phyloP scores from a whole-genome alignment of 2,888 invertebrate species.

The Arctia plantaginis region DNA sequence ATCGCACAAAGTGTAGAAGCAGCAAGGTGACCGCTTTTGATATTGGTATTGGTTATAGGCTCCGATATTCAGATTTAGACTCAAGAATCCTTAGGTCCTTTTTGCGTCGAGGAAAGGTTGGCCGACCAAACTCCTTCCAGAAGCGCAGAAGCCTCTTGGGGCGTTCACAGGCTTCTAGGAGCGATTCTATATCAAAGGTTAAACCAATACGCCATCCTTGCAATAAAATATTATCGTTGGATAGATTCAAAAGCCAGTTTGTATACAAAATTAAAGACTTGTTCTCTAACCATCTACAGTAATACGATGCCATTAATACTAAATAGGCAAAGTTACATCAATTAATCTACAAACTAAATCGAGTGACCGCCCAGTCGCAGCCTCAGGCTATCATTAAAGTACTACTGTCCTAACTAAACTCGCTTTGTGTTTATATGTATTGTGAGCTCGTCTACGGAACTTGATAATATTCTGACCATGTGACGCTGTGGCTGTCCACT shows the following conservation, averaged over 20 bases:
- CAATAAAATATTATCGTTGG: neutral
- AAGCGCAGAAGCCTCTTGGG: too few relatives aligned
- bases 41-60: too few relatives aligned
- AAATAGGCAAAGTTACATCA: slow-evolving; percentile 33
- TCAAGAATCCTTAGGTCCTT: too few relatives aligned
- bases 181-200: too few relatives aligned
- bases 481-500: slow-evolving; percentile 3
- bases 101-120: too few relatives aligned
- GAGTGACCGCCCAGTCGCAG: slow-evolving; percentile 32
- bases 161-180: too few relatives aligned
- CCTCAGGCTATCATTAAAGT: slow-evolving; percentile 54
- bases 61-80: too few relatives aligned
- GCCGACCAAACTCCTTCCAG: too few relatives aligned
- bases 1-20: too few relatives aligned
- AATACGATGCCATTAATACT: slow-evolving; percentile 7
- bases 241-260: neutral
- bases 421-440: slow-evolving; percentile 30
- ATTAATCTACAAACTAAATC: slow-evolving; percentile 45
- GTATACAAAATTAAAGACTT: neutral
- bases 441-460: slow-evolving; percentile 6
- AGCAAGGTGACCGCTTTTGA: too few relatives aligned
- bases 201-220: too few relatives aligned
- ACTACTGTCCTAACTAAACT: slow-evolving; percentile 26
- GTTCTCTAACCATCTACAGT: neutral
- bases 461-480: slow-evolving; percentile 11